Percentiles rank a stretch among this genome's conserved stretches.
Conservation (phyloP, 2,888 invertebrate species). For the Sericinus montela region DNA sequence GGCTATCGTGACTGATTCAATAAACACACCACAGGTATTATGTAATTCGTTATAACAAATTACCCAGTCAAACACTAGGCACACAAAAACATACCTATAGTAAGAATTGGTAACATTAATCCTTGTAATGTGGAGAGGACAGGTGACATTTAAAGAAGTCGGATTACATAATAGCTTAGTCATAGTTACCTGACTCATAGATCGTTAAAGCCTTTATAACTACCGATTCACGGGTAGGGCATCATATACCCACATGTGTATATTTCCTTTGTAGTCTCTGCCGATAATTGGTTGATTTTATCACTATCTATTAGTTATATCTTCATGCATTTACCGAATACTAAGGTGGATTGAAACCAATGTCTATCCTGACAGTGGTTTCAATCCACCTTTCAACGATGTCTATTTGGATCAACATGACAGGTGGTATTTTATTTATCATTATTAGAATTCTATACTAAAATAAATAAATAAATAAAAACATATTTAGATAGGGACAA, state of each 20-base stretch:
- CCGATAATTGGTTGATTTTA: neutral
- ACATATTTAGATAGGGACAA: too few relatives aligned
- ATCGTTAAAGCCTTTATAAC: slow-evolving; percentile 1
- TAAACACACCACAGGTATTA: neutral
- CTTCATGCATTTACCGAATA: too few relatives aligned
- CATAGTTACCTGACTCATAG: slow-evolving; percentile 10
- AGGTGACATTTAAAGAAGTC: slow-evolving; percentile 14
- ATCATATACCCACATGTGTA: neutral
- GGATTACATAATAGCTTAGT: slow-evolving; percentile 14
- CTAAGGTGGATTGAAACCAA: too few relatives aligned
- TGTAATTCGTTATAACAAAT: neutral
- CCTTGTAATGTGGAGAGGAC: neutral
- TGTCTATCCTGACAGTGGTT: too few relatives aligned
- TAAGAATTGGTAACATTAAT: neutral
- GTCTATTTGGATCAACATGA: too few relatives aligned
- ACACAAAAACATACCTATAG: neutral
- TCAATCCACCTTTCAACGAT: too few relatives aligned
- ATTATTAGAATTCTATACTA: too few relatives aligned
- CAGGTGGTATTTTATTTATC: too few relatives aligned
- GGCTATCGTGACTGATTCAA: too few relatives aligned
- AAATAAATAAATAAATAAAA: too few relatives aligned
- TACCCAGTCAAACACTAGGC: neutral
- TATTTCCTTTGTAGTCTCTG: neutral
- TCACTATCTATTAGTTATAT: too few relatives aligned
- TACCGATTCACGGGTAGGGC: slow-evolving; percentile 1